Conservation (phyloP, 2,888 invertebrate species). For the Erebia ligea region DNA sequence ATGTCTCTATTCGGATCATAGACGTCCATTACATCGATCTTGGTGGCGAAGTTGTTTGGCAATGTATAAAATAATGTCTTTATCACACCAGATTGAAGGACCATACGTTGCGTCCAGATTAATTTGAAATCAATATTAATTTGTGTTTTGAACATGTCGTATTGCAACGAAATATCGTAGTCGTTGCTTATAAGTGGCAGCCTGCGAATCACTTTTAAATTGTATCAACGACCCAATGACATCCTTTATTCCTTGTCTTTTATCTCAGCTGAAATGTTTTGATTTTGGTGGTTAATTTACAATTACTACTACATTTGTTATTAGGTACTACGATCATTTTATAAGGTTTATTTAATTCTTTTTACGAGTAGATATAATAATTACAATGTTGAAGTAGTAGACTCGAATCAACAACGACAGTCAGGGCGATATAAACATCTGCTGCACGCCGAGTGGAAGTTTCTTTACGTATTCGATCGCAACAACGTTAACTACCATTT, state of each 20-base stretch:
- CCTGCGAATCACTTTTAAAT: constrained; percentile 18
- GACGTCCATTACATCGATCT: no score
- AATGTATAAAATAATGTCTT: neutral
- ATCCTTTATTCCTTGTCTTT: constrained; percentile 26
- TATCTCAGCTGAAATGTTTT: constrained; percentile 20
- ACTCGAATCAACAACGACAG: no score
- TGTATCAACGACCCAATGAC: constrained; percentile 33
- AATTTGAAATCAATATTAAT: neutral
- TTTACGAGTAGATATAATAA: neutral
- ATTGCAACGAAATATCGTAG: neutral
- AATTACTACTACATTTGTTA: neutral
- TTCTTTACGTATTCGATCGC: no score
- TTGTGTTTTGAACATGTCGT: neutral
- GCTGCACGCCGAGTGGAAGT: no score
- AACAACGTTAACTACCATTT: no score
- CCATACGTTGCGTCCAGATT: neutral
- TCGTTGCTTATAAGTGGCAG: constrained; percentile 13
- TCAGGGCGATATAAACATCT: neutral
- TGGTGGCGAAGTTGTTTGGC: neutral
- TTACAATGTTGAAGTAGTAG: no score
- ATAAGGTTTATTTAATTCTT: neutral
- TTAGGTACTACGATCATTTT: neutral
- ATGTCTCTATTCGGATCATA: no score
- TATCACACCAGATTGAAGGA: no score
- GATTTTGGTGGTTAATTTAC: constrained; percentile 21